phyloP scores from a whole-genome alignment of 2,888 invertebrate genomes.

The Apamea anceps region DNA sequence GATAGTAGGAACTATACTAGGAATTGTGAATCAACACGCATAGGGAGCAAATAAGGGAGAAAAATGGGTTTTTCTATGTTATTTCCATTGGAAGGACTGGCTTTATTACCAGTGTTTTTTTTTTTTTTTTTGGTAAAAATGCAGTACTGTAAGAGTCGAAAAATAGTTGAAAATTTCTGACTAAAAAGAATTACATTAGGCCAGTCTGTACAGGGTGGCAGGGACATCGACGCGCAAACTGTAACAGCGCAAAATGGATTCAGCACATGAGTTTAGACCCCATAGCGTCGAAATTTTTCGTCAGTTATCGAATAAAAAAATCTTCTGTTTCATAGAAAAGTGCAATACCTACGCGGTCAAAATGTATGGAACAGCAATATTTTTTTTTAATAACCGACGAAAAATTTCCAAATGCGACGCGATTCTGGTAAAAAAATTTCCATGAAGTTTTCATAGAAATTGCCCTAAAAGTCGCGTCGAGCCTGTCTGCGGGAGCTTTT shows the following conservation, averaged over 20 bases:
- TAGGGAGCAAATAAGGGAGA: background rate
- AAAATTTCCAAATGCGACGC: too few relatives aligned
- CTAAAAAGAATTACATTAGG: background rate
- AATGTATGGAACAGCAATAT: too few relatives aligned
- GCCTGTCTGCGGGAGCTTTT: background rate
- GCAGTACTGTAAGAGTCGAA: background rate
- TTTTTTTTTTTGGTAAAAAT: background rate
- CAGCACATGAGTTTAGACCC: too few relatives aligned
- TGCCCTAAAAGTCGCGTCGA: background rate
- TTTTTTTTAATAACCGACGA: too few relatives aligned
- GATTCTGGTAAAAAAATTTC: background rate
- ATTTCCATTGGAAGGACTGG: background rate
- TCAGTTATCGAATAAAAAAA: too few relatives aligned
- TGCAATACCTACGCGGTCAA: too few relatives aligned
- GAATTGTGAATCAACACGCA: slow-evolving; percentile 60
- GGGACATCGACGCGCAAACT: too few relatives aligned
- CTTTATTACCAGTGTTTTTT: too few relatives aligned
- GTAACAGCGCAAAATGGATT: too few relatives aligned
- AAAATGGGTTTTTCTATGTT: background rate
- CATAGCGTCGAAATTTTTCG: too few relatives aligned
- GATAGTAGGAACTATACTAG: slow-evolving; percentile 42
- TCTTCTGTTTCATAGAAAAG: too few relatives aligned
- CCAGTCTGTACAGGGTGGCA: too few relatives aligned
- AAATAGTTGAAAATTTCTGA: background rate
- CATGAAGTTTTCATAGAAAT: background rate